Base-by-base conservation (phyloP, 2,797 vertebrate species). In the Urocyon cinereoargenteus region DNA sequence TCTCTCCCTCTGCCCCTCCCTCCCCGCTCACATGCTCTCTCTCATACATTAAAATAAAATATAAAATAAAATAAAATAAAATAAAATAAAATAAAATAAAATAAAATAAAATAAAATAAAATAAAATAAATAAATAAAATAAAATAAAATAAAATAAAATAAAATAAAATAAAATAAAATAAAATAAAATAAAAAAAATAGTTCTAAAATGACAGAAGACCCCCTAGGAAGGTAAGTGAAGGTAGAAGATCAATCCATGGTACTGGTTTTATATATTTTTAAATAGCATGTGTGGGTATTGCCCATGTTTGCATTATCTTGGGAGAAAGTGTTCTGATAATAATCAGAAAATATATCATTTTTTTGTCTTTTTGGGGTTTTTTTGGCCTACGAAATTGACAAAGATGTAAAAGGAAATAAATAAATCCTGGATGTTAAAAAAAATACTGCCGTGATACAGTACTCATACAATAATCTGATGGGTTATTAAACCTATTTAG, bases 391-490 rank as follows among this genome's bases (percentile, higher is more conserved):
- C 3, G 19, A 95, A 55, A 49, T 57, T 53, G 45, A 89, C 31
- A 87, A 57, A 95, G 13, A 10, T 66, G 86, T 96, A 51, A 96
- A 92, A 96, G 57, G 34, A 96, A 96, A 87, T 75, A 28, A 82
- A 15, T 75, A 96, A 89, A 90, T 62, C 14, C 49, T 79, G 21
- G 95, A 53, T 87, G 28, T 90, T 73, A 70, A 66, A 93, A 93
- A 59, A 15, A 15, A 21, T 28, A 26, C 40, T 26, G 28, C 14
- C 78, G 9, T 61, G 40, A 34, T 57, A 59, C 15, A 22, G 59
- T 31, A 81, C n/a, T 59, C 55, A 68, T 26, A 79, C n/a, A 61
- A 64, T 66, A 79, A 89, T 40, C 62, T 91, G 95, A 57, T 57
- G 40, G 34, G 86, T 78, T 62, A 94, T 40, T 77, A 90, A 81